Evolutionary conservation across 1,140 invertebrate genomes (phyloP).

Genomic region (Drosophila tani): DNA sequence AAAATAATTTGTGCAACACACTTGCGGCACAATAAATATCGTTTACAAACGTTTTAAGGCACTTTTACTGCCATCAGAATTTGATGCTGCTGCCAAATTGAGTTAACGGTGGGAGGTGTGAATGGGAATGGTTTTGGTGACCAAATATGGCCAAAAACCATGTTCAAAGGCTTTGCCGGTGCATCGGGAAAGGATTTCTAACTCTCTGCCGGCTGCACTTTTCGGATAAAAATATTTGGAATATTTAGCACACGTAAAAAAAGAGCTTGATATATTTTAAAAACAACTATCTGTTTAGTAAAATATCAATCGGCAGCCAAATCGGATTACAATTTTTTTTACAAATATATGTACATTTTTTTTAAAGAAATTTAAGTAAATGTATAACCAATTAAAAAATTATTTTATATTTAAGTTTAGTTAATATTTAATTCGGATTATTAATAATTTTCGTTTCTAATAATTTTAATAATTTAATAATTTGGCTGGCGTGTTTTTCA

Average conservation of each 20-base stretch:
- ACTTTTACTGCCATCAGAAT: constrained; percentile 76
- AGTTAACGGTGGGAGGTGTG: constrained; percentile 36
- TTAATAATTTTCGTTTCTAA: no score
- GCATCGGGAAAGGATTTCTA: not conserved
- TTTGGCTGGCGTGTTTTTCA: no score
- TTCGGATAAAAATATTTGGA: constrained; percentile 17
- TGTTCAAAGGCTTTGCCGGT: constrained; percentile 8
- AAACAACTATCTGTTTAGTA: no score
- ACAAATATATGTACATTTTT: no score
- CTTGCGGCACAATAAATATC: constrained; percentile 75
- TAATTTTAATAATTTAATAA: no score
- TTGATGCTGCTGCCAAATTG: constrained; percentile 39
- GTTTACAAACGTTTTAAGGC: constrained; percentile 76
- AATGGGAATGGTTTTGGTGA: constrained; percentile 7
- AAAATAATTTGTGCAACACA: constrained; percentile 70
- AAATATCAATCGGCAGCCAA: no score
- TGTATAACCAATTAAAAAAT: no score
- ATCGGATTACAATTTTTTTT: no score
- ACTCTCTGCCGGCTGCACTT: not conserved
- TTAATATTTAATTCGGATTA: no score
- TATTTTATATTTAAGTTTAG: no score
- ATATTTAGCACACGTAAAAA: constrained; percentile 23
- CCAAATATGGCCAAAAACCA: constrained; percentile 41
- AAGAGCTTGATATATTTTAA: not conserved
- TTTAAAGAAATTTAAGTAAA: no score